Evolutionary conservation across 1,140 invertebrate species (phyloP).

Genomic region (Tetramorium parvispinum): DNA sequence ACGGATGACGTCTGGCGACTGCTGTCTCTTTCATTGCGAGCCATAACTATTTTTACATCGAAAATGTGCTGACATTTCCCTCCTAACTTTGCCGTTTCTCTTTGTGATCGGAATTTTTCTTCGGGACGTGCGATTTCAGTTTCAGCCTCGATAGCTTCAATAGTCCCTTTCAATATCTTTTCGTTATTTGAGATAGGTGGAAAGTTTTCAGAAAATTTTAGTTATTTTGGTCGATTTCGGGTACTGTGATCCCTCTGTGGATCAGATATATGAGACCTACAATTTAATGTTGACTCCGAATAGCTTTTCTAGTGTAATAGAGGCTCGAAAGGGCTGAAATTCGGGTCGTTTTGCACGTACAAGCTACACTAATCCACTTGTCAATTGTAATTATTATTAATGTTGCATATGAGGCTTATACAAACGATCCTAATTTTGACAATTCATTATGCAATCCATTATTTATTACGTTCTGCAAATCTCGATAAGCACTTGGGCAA

Average conservation of each 20-base stretch:
- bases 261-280: no score
- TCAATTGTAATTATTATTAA: constrained; percentile 19
- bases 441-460: not conserved
- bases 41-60: constrained; percentile 70
- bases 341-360: not conserved
- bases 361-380: not conserved
- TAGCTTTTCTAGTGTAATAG: no score
- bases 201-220: not conserved
- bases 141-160: constrained; percentile 21
- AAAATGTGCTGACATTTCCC: constrained; percentile 37
- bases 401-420: not conserved
- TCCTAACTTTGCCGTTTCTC: constrained; percentile 32
- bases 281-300: no score
- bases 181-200: not conserved
- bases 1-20: constrained; percentile 3
- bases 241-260: no score
- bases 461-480: not conserved
- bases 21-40: constrained; percentile 6
- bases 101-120: not conserved
- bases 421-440: constrained; percentile 9
- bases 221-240: no score
- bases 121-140: constrained; percentile 34
- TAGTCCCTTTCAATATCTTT: not conserved
- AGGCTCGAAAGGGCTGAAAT: not conserved
- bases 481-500: not conserved